phyloP scores from a whole-genome alignment of 2,113 vertebrate genomes.

The Hyperoodon ampullatus region DNA sequence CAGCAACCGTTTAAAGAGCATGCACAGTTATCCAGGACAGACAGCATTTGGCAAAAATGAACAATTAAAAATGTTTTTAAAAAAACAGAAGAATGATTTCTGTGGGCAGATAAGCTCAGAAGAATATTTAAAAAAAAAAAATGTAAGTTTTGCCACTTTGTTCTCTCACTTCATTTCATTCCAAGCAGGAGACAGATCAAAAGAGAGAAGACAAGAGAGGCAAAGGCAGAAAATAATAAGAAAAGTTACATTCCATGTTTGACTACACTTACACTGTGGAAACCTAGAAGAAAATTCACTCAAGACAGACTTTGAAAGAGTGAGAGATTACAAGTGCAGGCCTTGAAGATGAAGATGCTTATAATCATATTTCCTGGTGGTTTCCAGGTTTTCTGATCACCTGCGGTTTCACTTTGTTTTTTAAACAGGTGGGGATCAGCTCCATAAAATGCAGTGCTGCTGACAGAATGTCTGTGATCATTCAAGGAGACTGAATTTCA shows the following conservation, averaged over 20 bases:
- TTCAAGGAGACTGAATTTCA: neutral
- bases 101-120: neutral
- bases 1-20: neutral
- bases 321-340: neutral
- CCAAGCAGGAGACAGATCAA: neutral
- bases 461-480: fast-evolving
- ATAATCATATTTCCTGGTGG: too few relatives aligned
- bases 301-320: neutral
- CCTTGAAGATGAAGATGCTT: neutral
- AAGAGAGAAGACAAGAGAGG: neutral
- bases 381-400: neutral
- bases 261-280: neutral
- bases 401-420: neutral
- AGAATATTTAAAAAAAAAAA: neutral
- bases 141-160: neutral
- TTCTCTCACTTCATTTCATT: neutral
- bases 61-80: neutral
- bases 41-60: neutral
- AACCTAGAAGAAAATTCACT: neutral
- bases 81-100: neutral
- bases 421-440: neutral
- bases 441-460: neutral
- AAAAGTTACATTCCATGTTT: neutral
- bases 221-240: neutral
- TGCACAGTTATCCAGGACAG: fast-evolving